These are phyloP conservation scores for Oxystoma pomonae DNA, from an alignment of 2,888 invertebrate species.

Conservation along the genomic window DNA sequence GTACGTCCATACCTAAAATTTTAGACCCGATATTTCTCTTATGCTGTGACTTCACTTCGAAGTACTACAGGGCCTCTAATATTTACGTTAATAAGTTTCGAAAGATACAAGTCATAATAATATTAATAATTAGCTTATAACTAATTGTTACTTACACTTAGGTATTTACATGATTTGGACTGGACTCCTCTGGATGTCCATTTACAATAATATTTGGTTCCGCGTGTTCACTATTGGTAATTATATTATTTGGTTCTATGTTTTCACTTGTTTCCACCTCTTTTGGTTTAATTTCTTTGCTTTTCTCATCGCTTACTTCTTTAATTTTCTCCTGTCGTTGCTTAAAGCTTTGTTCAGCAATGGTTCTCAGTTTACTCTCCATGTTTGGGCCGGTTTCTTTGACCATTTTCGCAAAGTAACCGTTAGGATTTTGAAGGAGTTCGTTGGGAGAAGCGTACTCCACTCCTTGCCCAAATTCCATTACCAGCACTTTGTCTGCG, in stretches of 20 bases:
- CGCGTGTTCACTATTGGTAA: neutral
- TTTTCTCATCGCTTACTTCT: neutral
- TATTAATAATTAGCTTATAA: too few relatives aligned
- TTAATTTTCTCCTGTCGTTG: slow-evolving; percentile 11
- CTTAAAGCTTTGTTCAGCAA: slow-evolving; percentile 34
- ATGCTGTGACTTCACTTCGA: too few relatives aligned
- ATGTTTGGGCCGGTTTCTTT: slow-evolving; percentile 41
- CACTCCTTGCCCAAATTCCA: slow-evolving; percentile 52
- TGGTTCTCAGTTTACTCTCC: slow-evolving; percentile 34
- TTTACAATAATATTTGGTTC: neutral
- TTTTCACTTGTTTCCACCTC: neutral
- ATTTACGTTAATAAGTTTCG: too few relatives aligned
- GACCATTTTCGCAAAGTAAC: slow-evolving; percentile 42
- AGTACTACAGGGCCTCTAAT: too few relatives aligned
- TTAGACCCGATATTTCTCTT: too few relatives aligned
- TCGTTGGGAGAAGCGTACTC: slow-evolving; percentile 54
- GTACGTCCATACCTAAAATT: too few relatives aligned
- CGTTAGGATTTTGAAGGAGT: slow-evolving; percentile 38
- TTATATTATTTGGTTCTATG: neutral
- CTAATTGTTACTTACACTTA: too few relatives aligned
- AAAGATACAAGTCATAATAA: too few relatives aligned
- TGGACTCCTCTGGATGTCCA: neutral
- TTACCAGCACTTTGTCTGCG: slow-evolving; percentile 65
- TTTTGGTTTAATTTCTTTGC: neutral
- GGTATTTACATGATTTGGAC: neutral